These are phyloP conservation scores for Mythimna lalbum DNA, from an alignment of 2,888 invertebrate genomes.

Conservation along the genomic window DNA sequence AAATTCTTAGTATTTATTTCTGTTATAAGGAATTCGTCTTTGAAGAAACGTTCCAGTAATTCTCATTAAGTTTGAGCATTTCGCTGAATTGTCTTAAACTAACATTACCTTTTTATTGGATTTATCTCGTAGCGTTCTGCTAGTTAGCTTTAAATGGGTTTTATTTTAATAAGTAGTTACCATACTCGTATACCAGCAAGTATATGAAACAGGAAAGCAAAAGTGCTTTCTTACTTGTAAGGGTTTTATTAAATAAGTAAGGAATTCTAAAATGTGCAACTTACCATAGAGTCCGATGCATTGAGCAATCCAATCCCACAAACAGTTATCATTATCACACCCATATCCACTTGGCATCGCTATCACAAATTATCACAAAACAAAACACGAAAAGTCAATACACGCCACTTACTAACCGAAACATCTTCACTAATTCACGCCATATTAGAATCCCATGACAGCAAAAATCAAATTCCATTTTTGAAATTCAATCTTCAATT, in stretches of 20 bases:
- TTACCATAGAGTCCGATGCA: conserved; percentile 83
- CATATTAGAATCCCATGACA: conserved; percentile 63
- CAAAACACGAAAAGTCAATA: conserved; percentile 86
- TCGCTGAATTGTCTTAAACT: conserved; percentile 18
- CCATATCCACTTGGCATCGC: conserved; percentile 85
- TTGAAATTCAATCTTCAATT: conserved; percentile 62
- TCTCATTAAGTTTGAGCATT: conserved; percentile 5
- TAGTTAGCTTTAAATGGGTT: conserved; percentile 16
- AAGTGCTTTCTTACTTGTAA: conserved; percentile 3
- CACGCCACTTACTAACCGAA: conserved; percentile 72
- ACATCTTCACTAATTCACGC: conserved; percentile 67
- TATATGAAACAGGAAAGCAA: no score
- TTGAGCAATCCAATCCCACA: conserved; percentile 86
- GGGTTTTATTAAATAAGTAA: background rate
- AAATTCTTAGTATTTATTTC: background rate
- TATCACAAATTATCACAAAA: conserved; percentile 84
- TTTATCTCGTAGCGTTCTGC: background rate
- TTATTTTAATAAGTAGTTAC: background rate
- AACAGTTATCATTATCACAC: conserved; percentile 86
- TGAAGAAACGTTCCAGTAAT: conserved; percentile 19
- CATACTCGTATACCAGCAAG: no score
- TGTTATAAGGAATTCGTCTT: conserved; percentile 19
- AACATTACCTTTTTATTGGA: background rate
- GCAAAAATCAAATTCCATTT: conserved; percentile 67
- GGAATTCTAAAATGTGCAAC: conserved; percentile 50